Base-by-base conservation (phyloP, 1,140 invertebrate species). In the Aphaenogaster rudis region DNA sequence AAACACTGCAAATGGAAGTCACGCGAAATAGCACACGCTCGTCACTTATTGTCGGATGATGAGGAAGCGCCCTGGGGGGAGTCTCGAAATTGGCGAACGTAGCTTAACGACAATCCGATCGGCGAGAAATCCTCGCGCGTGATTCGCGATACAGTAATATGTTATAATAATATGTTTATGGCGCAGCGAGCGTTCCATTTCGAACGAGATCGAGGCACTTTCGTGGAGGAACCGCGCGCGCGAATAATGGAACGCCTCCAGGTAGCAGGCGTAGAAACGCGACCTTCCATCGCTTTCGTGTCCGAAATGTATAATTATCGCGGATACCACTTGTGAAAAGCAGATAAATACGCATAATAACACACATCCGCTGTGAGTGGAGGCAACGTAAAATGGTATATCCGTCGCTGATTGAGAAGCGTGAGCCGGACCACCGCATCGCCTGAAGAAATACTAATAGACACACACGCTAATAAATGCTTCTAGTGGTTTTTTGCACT, bases 301-400 rank as follows among this genome's bases (percentile, higher is more conserved):
- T 11, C 5, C n/a, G 54, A 45, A 76, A 84, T 76, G 42, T 84
- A 61, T 76, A 76, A 84, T 84, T 84, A 84, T 84, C 74, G 45
- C 48, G 7, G 42, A 61, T 84, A 63, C 76, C 61, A 57, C 48
- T 79, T 52, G 28, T 45, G 61, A 57, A 86, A 86, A 67, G 50
- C 57, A 66, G 74, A 86, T 67, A 84, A 84, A 84, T 57, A 84
- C 69, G 54, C 54, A 17, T 76, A 84, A 84, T 63, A 76, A 84
- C 67, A 76, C 45, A 76, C n/a, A 74, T 84, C 63, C 67, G 42
- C 39, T 17, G 50, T 3, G 42, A 74, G 42, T 36, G 42, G 67
- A 74, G 67, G 52, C 45, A 42, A 21, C 42, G n/a, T 45, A 57
- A 84, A 84, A 76, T 76, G 54, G 17, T 76, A 48, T 76, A 84